Conservation (phyloP, 1,140 invertebrate genomes). For the Grapholita molesta region DNA sequence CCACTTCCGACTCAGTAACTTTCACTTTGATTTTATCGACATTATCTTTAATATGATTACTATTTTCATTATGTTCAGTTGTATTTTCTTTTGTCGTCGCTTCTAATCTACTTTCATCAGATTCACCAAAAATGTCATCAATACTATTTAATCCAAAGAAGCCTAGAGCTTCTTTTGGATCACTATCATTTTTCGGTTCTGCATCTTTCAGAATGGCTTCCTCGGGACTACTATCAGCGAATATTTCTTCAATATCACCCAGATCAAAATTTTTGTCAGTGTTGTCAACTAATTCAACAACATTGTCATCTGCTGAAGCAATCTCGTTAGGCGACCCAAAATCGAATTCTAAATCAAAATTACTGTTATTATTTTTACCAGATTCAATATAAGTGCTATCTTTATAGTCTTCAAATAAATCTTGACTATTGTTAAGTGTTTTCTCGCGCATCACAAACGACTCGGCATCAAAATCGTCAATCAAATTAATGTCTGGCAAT, state of each 20-base stretch:
- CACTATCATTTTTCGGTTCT: constrained; percentile 27
- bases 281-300: constrained; percentile 19
- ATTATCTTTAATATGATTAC: constrained; percentile 18
- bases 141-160: constrained; percentile 68
- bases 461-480: constrained; percentile 45
- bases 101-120: constrained; percentile 38
- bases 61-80: constrained; percentile 20
- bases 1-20: not conserved
- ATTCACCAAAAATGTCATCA: constrained; percentile 70
- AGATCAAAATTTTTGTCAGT: constrained; percentile 52
- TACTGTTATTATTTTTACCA: constrained; percentile 19
- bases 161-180: constrained; percentile 47
- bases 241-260: constrained; percentile 67
- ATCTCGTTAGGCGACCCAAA: constrained; percentile 26
- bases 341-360: constrained; percentile 29
- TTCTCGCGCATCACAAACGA: constrained; percentile 35
- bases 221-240: constrained; percentile 50
- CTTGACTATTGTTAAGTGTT: constrained; percentile 19
- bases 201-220: constrained; percentile 22
- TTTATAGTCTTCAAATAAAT: constrained; percentile 14
- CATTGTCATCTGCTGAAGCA: constrained; percentile 20
- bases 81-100: constrained; percentile 22
- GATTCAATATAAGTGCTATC: constrained; percentile 7
- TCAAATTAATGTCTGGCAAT: constrained; percentile 52
- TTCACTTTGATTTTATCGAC: not conserved